These are phyloP conservation scores for Delichon dasypus DNA, from an alignment of 2,797 vertebrate genomes.

Conservation along the genomic window DNA sequence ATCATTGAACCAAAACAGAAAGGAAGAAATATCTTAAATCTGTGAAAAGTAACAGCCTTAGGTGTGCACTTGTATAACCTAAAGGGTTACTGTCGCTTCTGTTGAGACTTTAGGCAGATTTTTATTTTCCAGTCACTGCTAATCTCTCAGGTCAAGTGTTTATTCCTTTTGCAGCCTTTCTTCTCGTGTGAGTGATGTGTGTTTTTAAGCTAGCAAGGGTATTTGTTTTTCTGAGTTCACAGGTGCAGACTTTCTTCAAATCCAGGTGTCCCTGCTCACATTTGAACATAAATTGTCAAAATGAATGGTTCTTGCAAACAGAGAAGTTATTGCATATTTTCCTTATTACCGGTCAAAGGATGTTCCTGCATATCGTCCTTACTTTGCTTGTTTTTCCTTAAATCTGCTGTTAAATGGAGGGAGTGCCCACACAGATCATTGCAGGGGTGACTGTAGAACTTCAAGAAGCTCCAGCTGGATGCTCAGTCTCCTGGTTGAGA, in stretches of 20 bases:
- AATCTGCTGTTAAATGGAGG: not conserved
- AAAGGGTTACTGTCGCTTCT: not conserved
- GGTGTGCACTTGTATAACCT: not conserved
- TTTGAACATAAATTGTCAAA: not conserved
- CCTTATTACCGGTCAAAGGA: not conserved
- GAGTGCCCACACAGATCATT: not conserved
- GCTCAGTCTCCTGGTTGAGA: not conserved
- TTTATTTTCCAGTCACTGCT: not conserved
- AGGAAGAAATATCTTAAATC: not conserved
- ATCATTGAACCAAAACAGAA: not conserved
- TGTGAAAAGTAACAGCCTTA: not conserved
- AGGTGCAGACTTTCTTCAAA: not conserved
- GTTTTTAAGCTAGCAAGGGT: not conserved
- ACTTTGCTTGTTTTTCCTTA: not conserved
- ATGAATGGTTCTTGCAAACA: not conserved
- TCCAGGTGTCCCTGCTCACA: not conserved
- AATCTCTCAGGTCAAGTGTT: not conserved
- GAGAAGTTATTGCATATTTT: not conserved
- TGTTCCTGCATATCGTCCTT: not conserved
- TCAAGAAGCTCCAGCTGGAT: not conserved
- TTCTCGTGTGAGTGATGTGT: not conserved
- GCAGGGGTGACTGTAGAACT: not conserved
- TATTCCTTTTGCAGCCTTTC: not conserved
- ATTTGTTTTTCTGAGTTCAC: not conserved
- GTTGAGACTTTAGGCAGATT: not conserved